Percentiles rank a stretch among this genome's conserved stretches.
phyloP scores from a whole-genome alignment of 2,113 vertebrate genomes.

The Acrocephalus arundinaceus region DNA sequence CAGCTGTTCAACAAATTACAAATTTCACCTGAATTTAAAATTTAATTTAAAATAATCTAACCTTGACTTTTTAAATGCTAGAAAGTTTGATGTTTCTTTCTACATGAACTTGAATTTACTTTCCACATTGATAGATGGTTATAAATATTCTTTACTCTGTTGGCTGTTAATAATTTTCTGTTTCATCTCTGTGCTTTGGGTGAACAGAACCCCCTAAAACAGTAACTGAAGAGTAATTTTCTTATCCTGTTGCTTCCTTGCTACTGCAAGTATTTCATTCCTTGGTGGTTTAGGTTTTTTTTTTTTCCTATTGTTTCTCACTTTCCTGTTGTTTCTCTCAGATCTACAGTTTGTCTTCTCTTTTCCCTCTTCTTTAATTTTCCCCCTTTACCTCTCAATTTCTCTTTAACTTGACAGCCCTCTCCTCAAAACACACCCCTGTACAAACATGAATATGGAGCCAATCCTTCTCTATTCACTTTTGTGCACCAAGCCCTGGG shows the following conservation, averaged over 20 bases:
- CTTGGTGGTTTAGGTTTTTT: not conserved
- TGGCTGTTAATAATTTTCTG: not conserved
- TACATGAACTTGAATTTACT: not conserved
- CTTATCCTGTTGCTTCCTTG: not conserved
- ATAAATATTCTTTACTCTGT: not conserved
- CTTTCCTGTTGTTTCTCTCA: not conserved
- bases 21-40: conserved; percentile 38
- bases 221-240: not conserved
- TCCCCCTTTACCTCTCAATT: not conserved
- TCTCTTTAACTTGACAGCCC: not conserved
- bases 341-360: not conserved
- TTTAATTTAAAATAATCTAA: conserved; percentile 54
- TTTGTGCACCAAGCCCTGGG: not conserved
- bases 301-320: not conserved
- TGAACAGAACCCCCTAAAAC: not conserved
- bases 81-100: conserved; percentile 24
- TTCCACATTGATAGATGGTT: not conserved
- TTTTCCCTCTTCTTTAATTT: not conserved
- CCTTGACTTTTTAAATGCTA: conserved; percentile 43
- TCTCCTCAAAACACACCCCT: not conserved
- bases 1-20: conserved; percentile 31
- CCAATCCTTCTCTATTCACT: fast-evolving
- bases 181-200: not conserved
- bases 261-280: not conserved
- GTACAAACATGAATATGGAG: not conserved